These are phyloP conservation scores for Erpornis zantholeuca DNA, from an alignment of 2,113 vertebrate genomes.

Conservation along the genomic window DNA sequence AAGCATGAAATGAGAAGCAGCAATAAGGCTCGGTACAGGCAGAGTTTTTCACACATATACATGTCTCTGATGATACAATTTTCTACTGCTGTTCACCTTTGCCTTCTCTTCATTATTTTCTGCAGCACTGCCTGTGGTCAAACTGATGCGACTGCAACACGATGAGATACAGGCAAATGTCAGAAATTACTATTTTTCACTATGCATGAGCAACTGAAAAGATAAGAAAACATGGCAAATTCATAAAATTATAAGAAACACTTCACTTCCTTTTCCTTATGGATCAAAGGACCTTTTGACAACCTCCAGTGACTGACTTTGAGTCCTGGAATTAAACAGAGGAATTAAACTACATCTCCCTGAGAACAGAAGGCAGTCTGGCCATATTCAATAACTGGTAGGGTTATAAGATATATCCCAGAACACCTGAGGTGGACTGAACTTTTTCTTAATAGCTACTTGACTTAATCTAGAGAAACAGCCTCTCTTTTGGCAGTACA, in stretches of 20 bases:
- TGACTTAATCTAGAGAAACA: not conserved
- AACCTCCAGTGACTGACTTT: not conserved
- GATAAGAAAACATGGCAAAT: not conserved
- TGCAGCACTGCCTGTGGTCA: not conserved
- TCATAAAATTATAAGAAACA: not conserved
- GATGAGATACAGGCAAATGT: not conserved
- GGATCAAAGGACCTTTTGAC: not conserved
- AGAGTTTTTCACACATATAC: not conserved
- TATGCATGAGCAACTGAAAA: not conserved
- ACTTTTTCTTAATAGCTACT: not conserved
- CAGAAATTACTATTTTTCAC: not conserved
- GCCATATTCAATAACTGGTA: not conserved
- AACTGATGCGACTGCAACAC: not conserved
- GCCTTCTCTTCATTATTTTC: not conserved
- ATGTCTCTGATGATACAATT: not conserved
- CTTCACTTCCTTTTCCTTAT: not conserved
- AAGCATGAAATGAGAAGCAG: not conserved
- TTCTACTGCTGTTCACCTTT: not conserved
- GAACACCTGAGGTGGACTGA: not conserved
- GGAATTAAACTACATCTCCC: not conserved
- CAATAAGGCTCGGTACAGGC: rapidly evolving
- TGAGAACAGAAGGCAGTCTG: not conserved
- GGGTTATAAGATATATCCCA: not conserved
- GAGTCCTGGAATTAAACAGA: not conserved
- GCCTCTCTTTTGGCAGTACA: not conserved